Conservation (phyloP, 2,888 invertebrate species). For the Monochamus alternatus region DNA sequence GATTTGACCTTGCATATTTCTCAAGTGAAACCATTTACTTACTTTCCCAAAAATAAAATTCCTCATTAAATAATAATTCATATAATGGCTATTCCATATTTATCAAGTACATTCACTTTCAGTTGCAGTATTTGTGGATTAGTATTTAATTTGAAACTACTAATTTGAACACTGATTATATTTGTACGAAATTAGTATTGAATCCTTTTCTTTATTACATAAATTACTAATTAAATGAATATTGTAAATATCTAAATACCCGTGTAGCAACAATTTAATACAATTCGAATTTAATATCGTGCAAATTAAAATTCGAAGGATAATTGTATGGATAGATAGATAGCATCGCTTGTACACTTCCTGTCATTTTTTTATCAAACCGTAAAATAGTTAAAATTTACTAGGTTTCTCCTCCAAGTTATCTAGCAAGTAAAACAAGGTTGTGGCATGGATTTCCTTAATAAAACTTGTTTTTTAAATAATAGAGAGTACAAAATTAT, state of each 20-base stretch:
- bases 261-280: not conserved
- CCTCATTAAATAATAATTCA: slow-evolving; percentile 11
- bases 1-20: slow-evolving; percentile 5
- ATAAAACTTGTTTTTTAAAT: slow-evolving; percentile 13
- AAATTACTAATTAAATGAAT: not conserved
- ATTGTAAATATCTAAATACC: not conserved
- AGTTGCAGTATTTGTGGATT: no score
- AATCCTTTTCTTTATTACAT: not conserved
- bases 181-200: no score
- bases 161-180: no score
- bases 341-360: slow-evolving; percentile 25
- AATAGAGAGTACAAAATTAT: slow-evolving; percentile 23
- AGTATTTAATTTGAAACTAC: no score
- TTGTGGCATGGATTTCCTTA: slow-evolving; percentile 4
- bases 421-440: not conserved
- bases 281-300: not conserved
- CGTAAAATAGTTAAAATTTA: slow-evolving; percentile 13
- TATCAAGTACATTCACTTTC: not conserved
- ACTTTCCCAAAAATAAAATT: slow-evolving; percentile 34
- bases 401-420: not conserved
- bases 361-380: slow-evolving; percentile 22
- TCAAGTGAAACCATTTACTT: no score
- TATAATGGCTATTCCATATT: not conserved
- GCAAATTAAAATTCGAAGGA: slow-evolving; percentile 9
- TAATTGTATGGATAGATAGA: slow-evolving; percentile 17